A percentile compares a stretch with the other conserved stretches of the same genome.
These are phyloP conservation scores for Falcaria lacertinaria DNA, from an alignment of 2,888 invertebrate genomes.

Conservation along the genomic window DNA sequence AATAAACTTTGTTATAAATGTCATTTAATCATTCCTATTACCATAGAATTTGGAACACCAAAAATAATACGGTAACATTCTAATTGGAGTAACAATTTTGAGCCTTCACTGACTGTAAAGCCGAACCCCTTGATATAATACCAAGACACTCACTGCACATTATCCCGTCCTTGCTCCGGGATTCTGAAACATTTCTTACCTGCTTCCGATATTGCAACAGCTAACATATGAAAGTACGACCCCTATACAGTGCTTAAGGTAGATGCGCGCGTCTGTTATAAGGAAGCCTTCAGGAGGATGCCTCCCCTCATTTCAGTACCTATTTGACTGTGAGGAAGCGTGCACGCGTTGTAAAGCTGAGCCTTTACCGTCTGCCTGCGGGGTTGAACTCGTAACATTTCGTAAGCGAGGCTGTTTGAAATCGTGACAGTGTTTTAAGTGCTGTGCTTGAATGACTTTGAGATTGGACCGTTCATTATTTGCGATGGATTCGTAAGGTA, in stretches of 20 bases:
- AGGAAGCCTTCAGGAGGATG: conserved; percentile 44
- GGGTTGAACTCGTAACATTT: conserved; percentile 23
- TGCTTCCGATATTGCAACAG: conserved; percentile 49
- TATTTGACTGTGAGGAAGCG: conserved; percentile 36
- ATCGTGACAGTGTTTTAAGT: conserved; percentile 34
- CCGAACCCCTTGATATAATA: background rate
- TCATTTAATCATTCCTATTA: no score
- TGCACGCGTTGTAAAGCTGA: conserved; percentile 47
- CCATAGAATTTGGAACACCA: no score
- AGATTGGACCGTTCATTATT: conserved; percentile 38
- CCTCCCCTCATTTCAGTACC: conserved; percentile 73
- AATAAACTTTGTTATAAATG: no score
- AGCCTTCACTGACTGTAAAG: background rate
- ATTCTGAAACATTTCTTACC: conserved; percentile 46
- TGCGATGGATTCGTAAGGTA: conserved; percentile 38
- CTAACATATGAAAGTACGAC: conserved; percentile 44
- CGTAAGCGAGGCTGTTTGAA: conserved; percentile 25
- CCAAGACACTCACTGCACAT: conserved; percentile 8
- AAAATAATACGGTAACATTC: no score
- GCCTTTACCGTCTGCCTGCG: conserved; percentile 36
- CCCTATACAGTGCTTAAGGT: conserved; percentile 46
- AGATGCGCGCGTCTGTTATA: conserved; percentile 68
- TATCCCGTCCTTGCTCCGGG: conserved; percentile 24
- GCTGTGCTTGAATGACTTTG: conserved; percentile 41
- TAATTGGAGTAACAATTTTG: no score